phyloP scores from a whole-genome alignment of 2,113 vertebrate species.

The Corythornis vintsioides region DNA sequence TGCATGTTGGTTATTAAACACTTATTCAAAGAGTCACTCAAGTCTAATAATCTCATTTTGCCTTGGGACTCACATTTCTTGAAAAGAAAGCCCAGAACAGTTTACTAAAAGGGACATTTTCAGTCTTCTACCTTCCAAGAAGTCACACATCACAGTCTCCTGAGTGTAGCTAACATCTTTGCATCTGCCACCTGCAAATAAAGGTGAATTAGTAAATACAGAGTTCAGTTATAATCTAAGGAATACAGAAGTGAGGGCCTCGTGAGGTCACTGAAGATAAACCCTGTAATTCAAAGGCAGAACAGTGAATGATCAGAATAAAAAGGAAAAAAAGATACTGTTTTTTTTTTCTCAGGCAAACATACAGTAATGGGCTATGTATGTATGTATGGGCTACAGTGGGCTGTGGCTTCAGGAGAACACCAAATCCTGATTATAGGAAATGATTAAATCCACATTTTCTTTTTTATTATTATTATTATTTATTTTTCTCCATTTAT shows the following conservation, averaged over 20 bases:
- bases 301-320: neutral
- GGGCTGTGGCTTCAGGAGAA: neutral
- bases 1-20: neutral
- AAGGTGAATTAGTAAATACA: slow-evolving; percentile 11
- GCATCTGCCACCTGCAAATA: slow-evolving; percentile 28
- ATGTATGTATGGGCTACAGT: no score
- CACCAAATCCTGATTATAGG: neutral
- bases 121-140: slow-evolving; percentile 3
- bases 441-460: neutral
- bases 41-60: slow-evolving; percentile 22
- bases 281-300: neutral
- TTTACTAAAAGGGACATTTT: slow-evolving; percentile 11
- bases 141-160: neutral
- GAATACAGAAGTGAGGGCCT: neutral
- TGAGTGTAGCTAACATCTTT: slow-evolving; percentile 15
- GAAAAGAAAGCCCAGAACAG: neutral
- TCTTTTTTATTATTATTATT: neutral
- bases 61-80: neutral
- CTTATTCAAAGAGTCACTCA: neutral
- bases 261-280: neutral
- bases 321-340: neutral
- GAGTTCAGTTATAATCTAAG: neutral
- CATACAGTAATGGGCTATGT: neutral
- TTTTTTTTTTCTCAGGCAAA: neutral
- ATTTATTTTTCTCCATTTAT: neutral